Conservation (phyloP, 2,797 vertebrate species). For the Paratrypauchen microcephalus region DNA sequence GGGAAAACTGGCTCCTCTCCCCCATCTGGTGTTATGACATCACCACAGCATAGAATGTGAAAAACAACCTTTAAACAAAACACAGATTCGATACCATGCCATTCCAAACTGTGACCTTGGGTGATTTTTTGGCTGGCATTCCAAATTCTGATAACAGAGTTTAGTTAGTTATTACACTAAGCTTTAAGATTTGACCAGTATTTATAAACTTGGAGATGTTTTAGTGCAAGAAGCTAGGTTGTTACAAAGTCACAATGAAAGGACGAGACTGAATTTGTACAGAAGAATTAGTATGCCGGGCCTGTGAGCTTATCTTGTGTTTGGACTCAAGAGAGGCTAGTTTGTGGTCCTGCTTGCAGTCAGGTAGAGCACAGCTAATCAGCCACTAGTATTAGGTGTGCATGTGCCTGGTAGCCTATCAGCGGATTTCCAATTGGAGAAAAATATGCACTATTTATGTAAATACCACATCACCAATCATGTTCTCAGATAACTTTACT, state of each 20-base stretch:
- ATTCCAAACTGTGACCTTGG: too few relatives aligned
- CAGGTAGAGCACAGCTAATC: constrained; percentile 9
- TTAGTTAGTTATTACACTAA: too few relatives aligned
- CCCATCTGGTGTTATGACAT: too few relatives aligned
- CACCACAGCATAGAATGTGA: too few relatives aligned
- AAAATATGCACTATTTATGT: not conserved
- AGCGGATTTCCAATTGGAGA: not conserved
- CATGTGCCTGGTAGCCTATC: not conserved
- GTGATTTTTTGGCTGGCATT: too few relatives aligned
- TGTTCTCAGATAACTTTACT: not conserved
- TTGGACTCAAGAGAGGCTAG: not conserved
- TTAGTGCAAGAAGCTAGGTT: not conserved
- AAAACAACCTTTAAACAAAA: too few relatives aligned
- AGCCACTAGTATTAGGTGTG: not conserved
- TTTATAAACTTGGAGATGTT: not conserved
- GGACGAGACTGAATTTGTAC: not conserved
- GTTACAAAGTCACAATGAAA: constrained; percentile 8
- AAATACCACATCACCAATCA: not conserved
- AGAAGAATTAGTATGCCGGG: constrained; percentile 4
- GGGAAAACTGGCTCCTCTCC: too few relatives aligned
- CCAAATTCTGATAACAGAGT: too few relatives aligned
- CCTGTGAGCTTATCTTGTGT: constrained; percentile 9
- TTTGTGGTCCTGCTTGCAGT: constrained; percentile 7
- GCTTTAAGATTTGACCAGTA: not conserved
- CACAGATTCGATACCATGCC: too few relatives aligned